Conservation (phyloP, 1,140 invertebrate genomes). For the Conopomorpha cramerella region DNA sequence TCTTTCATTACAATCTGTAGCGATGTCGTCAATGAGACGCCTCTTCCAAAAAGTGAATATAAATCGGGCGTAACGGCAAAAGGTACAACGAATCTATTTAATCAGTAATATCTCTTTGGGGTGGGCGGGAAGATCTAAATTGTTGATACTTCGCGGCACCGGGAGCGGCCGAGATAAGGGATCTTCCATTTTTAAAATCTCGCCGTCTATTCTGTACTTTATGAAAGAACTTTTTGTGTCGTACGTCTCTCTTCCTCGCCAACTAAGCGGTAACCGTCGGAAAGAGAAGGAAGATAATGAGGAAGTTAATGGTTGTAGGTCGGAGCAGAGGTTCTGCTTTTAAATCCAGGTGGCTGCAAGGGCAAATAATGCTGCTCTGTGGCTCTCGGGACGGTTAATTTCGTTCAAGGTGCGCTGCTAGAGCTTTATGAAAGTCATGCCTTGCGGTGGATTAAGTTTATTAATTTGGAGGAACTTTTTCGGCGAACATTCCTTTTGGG, state of each 20-base stretch:
- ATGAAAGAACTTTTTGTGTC: too few relatives aligned
- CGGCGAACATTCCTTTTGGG: not conserved
- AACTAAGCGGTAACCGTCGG: too few relatives aligned
- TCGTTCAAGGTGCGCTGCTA: not conserved
- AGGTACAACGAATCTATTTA: not conserved
- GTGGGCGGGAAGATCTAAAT: conserved; percentile 1
- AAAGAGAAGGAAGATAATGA: too few relatives aligned
- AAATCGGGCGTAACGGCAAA: not conserved
- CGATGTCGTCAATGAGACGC: too few relatives aligned
- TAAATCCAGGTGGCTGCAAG: not conserved
- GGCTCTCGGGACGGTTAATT: not conserved
- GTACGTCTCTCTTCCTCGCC: too few relatives aligned
- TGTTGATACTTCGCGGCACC: conserved; percentile 2
- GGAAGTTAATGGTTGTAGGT: too few relatives aligned
- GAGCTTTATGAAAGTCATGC: not conserved
- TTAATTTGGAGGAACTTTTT: conserved; percentile 1
- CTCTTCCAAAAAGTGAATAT: too few relatives aligned
- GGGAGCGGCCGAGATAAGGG: conserved; percentile 1
- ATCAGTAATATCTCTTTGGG: conserved; percentile 1
- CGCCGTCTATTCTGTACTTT: not conserved
- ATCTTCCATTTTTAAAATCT: not conserved
- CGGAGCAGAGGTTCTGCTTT: too few relatives aligned
- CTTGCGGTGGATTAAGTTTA: not conserved
- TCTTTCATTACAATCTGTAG: too few relatives aligned
- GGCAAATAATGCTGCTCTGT: not conserved